Conservation (phyloP, 37 sponge, comb jelly and placozoan genomes). For the Haliclona indistincta region DNA sequence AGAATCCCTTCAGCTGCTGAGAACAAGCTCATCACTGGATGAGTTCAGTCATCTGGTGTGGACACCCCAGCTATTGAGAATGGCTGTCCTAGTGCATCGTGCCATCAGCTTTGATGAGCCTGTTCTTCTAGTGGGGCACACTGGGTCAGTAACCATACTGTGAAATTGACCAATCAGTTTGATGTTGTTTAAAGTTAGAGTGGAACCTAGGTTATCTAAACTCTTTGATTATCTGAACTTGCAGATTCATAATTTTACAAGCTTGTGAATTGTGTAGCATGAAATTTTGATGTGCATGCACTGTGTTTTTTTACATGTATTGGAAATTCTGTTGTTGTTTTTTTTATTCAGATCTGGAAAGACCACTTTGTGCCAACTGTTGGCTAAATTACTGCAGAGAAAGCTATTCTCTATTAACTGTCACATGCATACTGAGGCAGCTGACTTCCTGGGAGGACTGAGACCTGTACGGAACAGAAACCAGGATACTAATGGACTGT, state of each 20-base stretch:
- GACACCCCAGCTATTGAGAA: constrained; percentile 73
- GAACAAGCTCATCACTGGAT: background rate
- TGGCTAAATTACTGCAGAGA: constrained; percentile 40
- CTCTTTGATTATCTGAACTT: too few relatives aligned
- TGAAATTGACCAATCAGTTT: background rate
- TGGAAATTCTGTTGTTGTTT: background rate
- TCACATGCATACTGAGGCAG: constrained; percentile 98
- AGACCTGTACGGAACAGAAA: constrained; percentile 70
- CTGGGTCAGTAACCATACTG: constrained; percentile 72
- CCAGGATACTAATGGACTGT: constrained; percentile 55
- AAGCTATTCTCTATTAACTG: constrained; percentile 88
- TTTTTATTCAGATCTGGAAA: constrained; percentile 82
- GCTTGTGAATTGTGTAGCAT: background rate
- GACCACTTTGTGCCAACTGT: constrained; percentile 92
- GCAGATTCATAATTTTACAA: too few relatives aligned
- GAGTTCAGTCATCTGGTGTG: constrained; percentile 74
- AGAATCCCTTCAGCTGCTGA: constrained; percentile 20
- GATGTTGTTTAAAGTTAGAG: background rate
- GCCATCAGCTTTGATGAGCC: constrained; percentile 92
- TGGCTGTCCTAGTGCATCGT: constrained; percentile 78
- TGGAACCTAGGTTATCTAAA: background rate
- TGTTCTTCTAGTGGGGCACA: constrained; percentile 89
- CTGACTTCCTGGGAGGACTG: constrained; percentile 96
- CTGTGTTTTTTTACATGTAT: background rate
- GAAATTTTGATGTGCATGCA: background rate